Conservation (phyloP, 2,888 invertebrate genomes). For the Drosophila engyochracea region DNA sequence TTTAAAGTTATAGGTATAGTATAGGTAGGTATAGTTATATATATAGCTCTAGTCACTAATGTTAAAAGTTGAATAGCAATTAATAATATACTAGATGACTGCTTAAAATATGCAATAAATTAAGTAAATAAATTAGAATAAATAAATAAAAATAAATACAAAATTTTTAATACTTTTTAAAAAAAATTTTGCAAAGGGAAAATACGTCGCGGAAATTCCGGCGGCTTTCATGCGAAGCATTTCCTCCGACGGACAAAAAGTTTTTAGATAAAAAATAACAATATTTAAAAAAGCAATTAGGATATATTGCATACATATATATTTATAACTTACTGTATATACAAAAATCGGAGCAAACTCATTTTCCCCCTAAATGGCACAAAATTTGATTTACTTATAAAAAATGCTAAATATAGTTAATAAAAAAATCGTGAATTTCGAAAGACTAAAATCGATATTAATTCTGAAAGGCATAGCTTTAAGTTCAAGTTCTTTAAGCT, state of each 20-base stretch:
- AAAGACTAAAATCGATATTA: neutral
- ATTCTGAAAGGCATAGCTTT: neutral
- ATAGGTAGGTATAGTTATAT: too few species aligned
- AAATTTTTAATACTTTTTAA: neutral
- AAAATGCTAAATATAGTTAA: too few species aligned
- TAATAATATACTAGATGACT: neutral
- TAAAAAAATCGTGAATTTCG: neutral
- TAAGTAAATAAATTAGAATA: too few species aligned
- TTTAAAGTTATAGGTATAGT: too few species aligned
- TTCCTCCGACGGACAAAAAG: neutral
- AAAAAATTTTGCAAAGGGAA: neutral
- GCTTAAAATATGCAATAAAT: neutral
- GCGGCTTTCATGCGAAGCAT: neutral
- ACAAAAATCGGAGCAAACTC: neutral
- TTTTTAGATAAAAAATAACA: neutral
- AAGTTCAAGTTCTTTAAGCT: neutral
- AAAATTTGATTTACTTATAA: too few species aligned
- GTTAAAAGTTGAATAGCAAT: neutral
- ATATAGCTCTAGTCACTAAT: neutral
- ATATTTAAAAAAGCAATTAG: neutral
- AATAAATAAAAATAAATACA: neutral
- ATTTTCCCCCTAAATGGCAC: neutral
- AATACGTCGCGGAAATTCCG: neutral
- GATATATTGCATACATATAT: neutral
- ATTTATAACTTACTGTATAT: neutral